Evolutionary conservation across 2,888 invertebrate genomes (phyloP), one percentile per base, ranked within the genome.

Genomic region (Dascillus cervinus): DNA sequence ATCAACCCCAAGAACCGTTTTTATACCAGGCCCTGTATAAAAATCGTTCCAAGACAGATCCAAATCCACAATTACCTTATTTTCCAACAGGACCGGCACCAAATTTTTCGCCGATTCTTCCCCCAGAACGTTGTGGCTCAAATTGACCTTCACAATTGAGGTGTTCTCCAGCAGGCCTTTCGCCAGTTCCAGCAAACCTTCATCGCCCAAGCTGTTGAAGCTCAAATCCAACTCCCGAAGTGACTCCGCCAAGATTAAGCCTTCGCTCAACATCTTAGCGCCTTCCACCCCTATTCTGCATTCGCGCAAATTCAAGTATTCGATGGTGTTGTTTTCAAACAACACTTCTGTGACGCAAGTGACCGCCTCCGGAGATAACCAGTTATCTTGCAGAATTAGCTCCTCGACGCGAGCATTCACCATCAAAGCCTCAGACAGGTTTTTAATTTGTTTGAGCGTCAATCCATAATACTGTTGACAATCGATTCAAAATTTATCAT

Each of bases 21-120:
- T 14, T 44, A 48, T 47, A 63, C 66, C 56, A 56, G 58, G 41
- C 8, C 37, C 49, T 32, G 64, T 52, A 27, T 60, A 62, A 13
- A 75, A 60, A 22, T 62, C 62, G 52, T 75, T 76, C 70, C 72
- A 71, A 0, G 71, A 65, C 24, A 75, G 56, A 53, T 73, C 64
- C 8, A 76, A 44, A 15, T 59, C 50, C 39, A 64, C 58, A n/a
- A 75, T 44, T 2, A 51, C 52, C 13, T 55, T 55, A 35, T 70
- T 70, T 32, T 62, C 58, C 6, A 41, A 37, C 14, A 71, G 41
- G 48, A 70, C 55, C 19, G 49, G 32, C 22, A 63, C 59, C 12
- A 76, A 43, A 25, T 51, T 41, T 32, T 50, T 44, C 1, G 60
- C 60, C 4, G 65, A 60, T 12, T 47, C 52, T 41, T 71, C 66